These are phyloP conservation scores for Liodrosophila aerea DNA, from an alignment of 2,888 invertebrate species.

Conservation along the genomic window DNA sequence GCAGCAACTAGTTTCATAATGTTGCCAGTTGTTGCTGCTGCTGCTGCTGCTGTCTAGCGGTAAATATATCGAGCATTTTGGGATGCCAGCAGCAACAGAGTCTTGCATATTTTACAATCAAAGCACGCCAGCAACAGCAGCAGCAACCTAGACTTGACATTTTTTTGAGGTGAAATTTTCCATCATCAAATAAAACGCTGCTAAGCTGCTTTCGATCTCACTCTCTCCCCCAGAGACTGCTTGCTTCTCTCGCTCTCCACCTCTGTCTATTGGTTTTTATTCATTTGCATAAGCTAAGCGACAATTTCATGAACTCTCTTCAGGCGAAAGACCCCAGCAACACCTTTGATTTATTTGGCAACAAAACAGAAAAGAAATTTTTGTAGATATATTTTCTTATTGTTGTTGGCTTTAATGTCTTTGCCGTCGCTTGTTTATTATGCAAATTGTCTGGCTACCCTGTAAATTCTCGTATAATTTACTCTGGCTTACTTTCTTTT, in stretches of 20 bases:
- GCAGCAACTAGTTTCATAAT: conserved; percentile 43
- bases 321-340: conserved; percentile 5
- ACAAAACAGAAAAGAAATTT: not conserved
- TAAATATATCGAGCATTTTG: conserved; percentile 58
- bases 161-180: conserved; percentile 57
- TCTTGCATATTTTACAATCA: conserved; percentile 4
- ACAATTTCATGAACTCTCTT: conserved; percentile 39
- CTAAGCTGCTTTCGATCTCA: not conserved
- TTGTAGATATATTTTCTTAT: not conserved
- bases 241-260: conserved; percentile 6
- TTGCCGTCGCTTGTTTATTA: conserved; percentile 16
- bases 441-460: conserved; percentile 46
- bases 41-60: conserved; percentile 54
- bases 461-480: not conserved
- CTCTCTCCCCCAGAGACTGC: too few relatives aligned
- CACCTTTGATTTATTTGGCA: conserved; percentile 43
- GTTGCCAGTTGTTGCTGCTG: conserved; percentile 13
- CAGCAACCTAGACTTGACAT: too few relatives aligned
- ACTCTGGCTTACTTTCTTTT: too few relatives aligned
- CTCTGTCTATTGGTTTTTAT: conserved; percentile 6
- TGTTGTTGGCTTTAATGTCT: not conserved
- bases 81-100: conserved; percentile 52
- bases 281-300: conserved; percentile 37
- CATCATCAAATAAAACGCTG: conserved; percentile 27
- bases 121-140: conserved; percentile 40